These are phyloP conservation scores for Lasioglossum marginatum DNA, from an alignment of 2,888 invertebrate genomes.

Conservation along the genomic window DNA sequence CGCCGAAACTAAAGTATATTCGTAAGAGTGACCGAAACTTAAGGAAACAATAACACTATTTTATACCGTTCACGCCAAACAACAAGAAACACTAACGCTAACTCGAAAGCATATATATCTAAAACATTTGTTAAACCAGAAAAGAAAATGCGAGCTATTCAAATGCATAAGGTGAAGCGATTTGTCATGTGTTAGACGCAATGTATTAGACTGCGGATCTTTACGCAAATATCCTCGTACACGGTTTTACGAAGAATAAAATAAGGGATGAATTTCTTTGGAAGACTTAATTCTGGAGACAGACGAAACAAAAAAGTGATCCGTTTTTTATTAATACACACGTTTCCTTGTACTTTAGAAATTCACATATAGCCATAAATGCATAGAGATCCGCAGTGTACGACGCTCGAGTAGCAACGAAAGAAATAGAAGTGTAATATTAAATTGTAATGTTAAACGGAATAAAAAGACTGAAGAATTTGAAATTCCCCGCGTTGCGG, in stretches of 20 bases:
- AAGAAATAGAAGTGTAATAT: conserved; percentile 20
- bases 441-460: conserved; percentile 44
- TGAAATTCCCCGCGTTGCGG: conserved; percentile 25
- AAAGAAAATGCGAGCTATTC: conserved; percentile 33
- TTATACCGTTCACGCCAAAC: conserved; percentile 19
- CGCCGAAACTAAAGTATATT: not conserved
- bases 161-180: conserved; percentile 35
- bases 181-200: conserved; percentile 2
- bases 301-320: not conserved
- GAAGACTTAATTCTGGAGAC: not conserved
- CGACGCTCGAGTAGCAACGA: not conserved
- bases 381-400: not conserved
- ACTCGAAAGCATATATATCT: conserved; percentile 9
- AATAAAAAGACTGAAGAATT: conserved; percentile 28
- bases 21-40: conserved; percentile 11
- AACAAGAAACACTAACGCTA: conserved; percentile 7
- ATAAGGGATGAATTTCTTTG: not conserved
- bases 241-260: too few species aligned
- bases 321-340: not conserved
- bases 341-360: not conserved
- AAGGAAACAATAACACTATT: not conserved
- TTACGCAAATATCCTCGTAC: too few species aligned
- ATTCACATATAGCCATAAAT: not conserved
- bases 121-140: conserved; percentile 47
- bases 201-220: conserved; percentile 4